These are phyloP conservation scores for Sesia bembeciformis DNA, from an alignment of 2,888 invertebrate species.

Conservation along the genomic window DNA sequence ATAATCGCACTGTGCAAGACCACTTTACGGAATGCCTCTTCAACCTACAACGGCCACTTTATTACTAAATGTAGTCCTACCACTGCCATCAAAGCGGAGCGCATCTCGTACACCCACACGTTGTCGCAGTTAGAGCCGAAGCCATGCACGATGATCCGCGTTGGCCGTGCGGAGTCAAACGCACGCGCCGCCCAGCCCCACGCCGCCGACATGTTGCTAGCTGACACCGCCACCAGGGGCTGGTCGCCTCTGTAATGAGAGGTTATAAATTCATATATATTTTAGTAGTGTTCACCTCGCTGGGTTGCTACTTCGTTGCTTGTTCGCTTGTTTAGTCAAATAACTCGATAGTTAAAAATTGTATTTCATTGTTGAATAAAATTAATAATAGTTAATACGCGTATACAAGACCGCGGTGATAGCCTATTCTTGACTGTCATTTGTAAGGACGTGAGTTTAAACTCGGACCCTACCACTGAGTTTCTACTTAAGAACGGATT, in stretches of 20 bases:
- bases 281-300: no score
- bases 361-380: no score
- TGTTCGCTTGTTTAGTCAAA: no score
- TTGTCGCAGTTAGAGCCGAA: conserved; percentile 94
- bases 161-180: conserved; percentile 79
- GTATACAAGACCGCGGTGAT: no score
- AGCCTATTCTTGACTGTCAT: no score
- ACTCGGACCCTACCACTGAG: no score
- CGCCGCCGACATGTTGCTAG: conserved; percentile 81
- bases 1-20: background rate
- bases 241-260: conserved; percentile 68
- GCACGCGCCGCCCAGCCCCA: conserved; percentile 78
- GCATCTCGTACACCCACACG: conserved; percentile 95
- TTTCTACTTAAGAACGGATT: no score
- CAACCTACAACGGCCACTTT: background rate
- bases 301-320: no score
- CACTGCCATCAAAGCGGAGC: conserved; percentile 91
- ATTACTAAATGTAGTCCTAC: conserved; percentile 62
- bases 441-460: no score
- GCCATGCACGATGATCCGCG: conserved; percentile 92
- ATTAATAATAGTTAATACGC: no score
- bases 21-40: conserved; percentile 3
- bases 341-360: no score
- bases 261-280: background rate
- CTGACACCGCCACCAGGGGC: conserved; percentile 81